A percentile compares a stretch with the other conserved stretches of the same genome.
These are phyloP conservation scores for Pocota personata DNA, from an alignment of 2,888 invertebrate genomes.

Conservation along the genomic window DNA sequence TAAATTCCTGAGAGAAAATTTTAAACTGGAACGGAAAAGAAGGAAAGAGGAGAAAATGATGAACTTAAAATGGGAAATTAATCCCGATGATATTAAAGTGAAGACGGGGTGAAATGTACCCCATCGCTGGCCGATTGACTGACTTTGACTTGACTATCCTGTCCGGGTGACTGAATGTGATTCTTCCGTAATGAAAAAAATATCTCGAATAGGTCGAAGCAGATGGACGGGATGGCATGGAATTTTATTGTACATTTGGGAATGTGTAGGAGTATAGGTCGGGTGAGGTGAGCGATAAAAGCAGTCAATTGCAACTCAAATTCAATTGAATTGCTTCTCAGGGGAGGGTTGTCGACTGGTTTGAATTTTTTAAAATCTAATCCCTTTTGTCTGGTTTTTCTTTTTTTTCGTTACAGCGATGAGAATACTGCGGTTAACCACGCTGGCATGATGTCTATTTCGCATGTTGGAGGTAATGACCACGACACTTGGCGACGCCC, in stretches of 20 bases:
- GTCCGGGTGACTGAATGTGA: constrained; percentile 50
- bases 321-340: constrained; percentile 9
- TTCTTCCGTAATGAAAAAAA: constrained; percentile 47
- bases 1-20: constrained; percentile 52
- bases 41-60: background rate
- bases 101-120: background rate
- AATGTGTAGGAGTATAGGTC: constrained; percentile 15
- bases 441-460: constrained; percentile 80
- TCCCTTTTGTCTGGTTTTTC: background rate
- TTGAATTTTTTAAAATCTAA: background rate
- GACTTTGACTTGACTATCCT: constrained; percentile 1
- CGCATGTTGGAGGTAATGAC: constrained; percentile 84
- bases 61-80: constrained; percentile 61
- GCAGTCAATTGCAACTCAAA: constrained; percentile 28
- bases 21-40: constrained; percentile 19
- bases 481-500: constrained; percentile 88
- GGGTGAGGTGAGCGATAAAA: background rate
- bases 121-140: constrained; percentile 12
- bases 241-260: constrained; percentile 52
- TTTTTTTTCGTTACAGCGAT: constrained; percentile 85
- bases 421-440: constrained; percentile 88
- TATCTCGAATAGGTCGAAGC: constrained; percentile 33
- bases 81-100: constrained; percentile 34
- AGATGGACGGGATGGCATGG: constrained; percentile 13
- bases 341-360: background rate